Evolutionary conservation across 2,113 vertebrate genomes (phyloP).

Genomic region (Emydocephalus ijimae): DNA sequence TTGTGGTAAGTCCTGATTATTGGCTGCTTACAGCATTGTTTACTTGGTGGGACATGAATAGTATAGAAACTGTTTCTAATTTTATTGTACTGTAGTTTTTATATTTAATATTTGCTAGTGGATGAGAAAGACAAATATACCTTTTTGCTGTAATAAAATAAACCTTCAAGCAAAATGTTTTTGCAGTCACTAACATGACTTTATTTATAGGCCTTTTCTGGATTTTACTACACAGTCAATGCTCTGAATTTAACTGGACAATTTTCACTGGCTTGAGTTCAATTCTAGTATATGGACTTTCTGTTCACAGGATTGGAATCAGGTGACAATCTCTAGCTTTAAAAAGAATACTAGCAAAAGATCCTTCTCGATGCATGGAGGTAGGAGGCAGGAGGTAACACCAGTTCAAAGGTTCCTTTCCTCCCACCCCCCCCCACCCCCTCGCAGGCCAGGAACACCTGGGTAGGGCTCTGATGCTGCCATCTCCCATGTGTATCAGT

Average conservation of each 20-base stretch:
- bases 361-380: no score
- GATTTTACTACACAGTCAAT: constrained; percentile 81
- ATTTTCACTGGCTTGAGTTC: constrained; percentile 74
- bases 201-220: constrained; percentile 83
- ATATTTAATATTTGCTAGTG: background rate
- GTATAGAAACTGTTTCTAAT: background rate
- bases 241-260: constrained; percentile 71
- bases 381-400: no score
- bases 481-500: no score
- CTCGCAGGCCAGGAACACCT: no score
- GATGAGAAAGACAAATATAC: background rate
- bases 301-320: constrained; percentile 77
- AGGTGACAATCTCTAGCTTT: constrained; percentile 47
- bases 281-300: constrained; percentile 69
- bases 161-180: background rate
- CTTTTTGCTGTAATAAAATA: background rate
- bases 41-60: background rate
- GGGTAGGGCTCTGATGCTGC: no score
- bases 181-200: background rate
- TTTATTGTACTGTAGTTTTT: background rate
- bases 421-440: no score
- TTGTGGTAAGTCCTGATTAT: constrained; percentile 76
- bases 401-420: no score
- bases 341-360: constrained; percentile 5
- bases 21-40: background rate